These are phyloP conservation scores for Tolmerus cingulatus DNA, from an alignment of 2,888 invertebrate genomes.

Conservation along the genomic window DNA sequence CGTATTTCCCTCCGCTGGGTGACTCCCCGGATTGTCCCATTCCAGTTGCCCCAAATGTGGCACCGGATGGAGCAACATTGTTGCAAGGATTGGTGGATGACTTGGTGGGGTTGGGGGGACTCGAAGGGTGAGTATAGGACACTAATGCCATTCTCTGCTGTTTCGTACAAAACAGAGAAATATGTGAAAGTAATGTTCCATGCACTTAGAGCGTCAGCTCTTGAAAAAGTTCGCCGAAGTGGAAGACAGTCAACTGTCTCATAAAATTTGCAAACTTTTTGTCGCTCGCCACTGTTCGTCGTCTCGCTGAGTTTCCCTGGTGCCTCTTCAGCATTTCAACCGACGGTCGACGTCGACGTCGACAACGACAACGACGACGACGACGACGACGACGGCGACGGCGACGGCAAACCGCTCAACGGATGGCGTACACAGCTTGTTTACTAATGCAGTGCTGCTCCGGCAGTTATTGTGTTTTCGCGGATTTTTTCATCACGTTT, in stretches of 20 bases:
- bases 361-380: background rate
- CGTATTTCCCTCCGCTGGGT: background rate
- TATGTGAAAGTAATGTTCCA: slow-evolving; percentile 1
- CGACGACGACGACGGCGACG: background rate
- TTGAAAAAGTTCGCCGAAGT: background rate
- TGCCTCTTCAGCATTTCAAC: background rate
- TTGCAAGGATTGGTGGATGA: background rate
- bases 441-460: slow-evolving; percentile 8
- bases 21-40: background rate
- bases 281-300: background rate
- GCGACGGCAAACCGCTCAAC: background rate
- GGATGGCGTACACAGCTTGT: slow-evolving; percentile 18
- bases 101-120: too few relatives aligned
- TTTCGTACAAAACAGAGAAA: background rate
- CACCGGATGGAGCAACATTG: background rate
- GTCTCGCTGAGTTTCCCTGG: background rate
- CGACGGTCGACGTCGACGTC: background rate
- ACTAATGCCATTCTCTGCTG: background rate
- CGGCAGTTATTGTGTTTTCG: slow-evolving; percentile 13
- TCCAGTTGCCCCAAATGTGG: background rate
- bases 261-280: slow-evolving; percentile 25
- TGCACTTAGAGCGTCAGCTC: background rate
- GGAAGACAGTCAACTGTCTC: slow-evolving; percentile 16
- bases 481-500: slow-evolving; percentile 10
- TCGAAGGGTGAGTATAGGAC: background rate